Evolutionary conservation across 2,113 vertebrate genomes (phyloP).

Genomic region (Strix uralensis): DNA sequence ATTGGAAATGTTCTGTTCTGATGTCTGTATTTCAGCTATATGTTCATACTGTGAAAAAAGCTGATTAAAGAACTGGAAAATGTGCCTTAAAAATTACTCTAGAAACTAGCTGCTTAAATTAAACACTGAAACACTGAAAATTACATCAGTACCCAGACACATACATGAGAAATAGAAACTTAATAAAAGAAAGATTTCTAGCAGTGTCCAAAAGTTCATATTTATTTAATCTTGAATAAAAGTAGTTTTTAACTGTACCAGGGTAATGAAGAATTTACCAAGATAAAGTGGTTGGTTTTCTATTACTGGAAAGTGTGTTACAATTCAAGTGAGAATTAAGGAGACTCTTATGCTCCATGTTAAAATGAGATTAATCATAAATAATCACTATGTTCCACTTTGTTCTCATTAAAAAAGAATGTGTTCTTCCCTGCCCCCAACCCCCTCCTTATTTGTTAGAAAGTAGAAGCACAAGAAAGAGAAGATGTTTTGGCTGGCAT

Average conservation of each 20-base stretch:
- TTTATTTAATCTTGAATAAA: not conserved
- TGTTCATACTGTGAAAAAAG: not conserved
- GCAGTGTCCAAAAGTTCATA: not conserved
- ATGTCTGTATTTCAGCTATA: not conserved
- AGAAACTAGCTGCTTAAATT: not conserved
- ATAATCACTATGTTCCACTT: not conserved
- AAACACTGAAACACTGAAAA: not conserved
- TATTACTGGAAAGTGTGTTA: not conserved
- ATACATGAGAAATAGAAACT: not conserved
- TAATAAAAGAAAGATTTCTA: not conserved
- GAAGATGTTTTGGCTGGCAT: slow-evolving; percentile 84
- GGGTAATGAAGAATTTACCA: not conserved
- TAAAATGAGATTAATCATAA: not conserved
- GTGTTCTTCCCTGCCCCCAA: not conserved
- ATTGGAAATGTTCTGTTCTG: not conserved
- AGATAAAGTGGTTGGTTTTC: not conserved
- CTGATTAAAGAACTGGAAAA: not conserved
- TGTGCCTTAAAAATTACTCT: not conserved
- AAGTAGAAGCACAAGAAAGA: slow-evolving; percentile 87
- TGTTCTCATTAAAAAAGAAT: not conserved
- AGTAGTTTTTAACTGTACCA: not conserved
- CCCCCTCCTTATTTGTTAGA: slow-evolving; percentile 66
- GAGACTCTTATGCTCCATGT: not conserved
- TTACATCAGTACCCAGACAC: not conserved
- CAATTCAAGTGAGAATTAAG: not conserved